Evolutionary conservation across 2,888 invertebrate genomes (phyloP), one percentile per base, ranked within the genome.

Genomic region (Megamerina dolium): DNA sequence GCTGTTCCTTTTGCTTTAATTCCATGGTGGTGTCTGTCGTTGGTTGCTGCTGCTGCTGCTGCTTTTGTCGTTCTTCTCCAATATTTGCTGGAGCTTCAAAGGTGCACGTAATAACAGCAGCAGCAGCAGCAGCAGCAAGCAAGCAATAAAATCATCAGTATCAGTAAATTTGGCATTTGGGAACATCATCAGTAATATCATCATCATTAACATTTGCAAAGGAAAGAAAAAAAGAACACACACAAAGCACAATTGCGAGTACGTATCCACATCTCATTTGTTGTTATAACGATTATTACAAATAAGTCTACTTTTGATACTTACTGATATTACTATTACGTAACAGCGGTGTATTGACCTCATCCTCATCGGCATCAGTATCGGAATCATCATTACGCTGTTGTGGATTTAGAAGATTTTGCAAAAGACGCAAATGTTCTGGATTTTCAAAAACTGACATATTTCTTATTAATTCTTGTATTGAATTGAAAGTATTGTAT

Each of bases 21-120:
- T 33, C n/a, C n/a, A n/a, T n/a, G n/a, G n/a, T n/a, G n/a, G n/a
- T n/a, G n/a, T n/a, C n/a, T n/a, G n/a, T n/a, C n/a, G n/a, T n/a
- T 32, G 5, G 21, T 1, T 3, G 16, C 36, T 3, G 46, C 12
- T 4, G 55, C 48, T 36, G 33, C 6, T 9, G 46, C 31, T 19
- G 36, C 29, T 39, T 43, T 23, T 23, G 23, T 23, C 10, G 23
- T 23, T 27, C 9, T 12, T 36, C 46, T 2, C 73, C 73, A 37
- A 76, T 73, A 53, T 68, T 60, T 3, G 72, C 73, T 18, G 76
- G 76, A 33, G 73, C 77, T 77, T 49, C 41, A 34, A 17, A 33
- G 20, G 10, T 23, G 10, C 6, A 23, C 10, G 6, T 23, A 23
- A 8, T n/a, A n/a, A n/a, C n/a, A n/a, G n/a, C n/a, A n/a, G n/a